Conservation (phyloP, 64 coral and sea anemone species). For the Porites australiensis region DNA sequence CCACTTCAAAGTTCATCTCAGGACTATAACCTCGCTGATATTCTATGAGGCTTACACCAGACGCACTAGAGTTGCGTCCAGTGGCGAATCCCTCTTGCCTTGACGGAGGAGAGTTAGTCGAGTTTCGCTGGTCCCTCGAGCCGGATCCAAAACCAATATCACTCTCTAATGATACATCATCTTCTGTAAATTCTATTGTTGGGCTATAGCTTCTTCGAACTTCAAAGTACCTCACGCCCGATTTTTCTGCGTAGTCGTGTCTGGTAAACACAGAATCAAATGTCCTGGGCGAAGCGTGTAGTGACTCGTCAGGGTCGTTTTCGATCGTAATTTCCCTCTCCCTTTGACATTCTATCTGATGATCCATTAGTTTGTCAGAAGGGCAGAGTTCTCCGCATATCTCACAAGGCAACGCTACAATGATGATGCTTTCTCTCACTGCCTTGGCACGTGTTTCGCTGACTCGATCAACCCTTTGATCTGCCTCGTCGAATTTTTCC, state of each 20-base stretch:
- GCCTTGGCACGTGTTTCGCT: background rate
- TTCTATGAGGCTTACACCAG: background rate
- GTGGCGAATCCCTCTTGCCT: background rate
- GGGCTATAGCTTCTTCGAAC: slow-evolving; percentile 2
- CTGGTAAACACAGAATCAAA: background rate
- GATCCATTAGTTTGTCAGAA: slow-evolving; percentile 36
- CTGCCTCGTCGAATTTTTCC: background rate
- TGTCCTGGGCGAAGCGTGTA: background rate
- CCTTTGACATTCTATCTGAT: slow-evolving; percentile 23
- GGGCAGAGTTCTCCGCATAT: slow-evolving; percentile 53
- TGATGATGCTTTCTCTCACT: background rate
- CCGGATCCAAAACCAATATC: background rate
- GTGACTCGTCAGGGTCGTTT: background rate
- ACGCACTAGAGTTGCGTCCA: background rate
- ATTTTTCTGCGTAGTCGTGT: background rate
- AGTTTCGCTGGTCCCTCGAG: background rate
- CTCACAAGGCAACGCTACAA: slow-evolving; percentile 57
- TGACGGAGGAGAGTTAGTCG: too few species aligned
- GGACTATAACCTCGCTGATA: slow-evolving; percentile 25
- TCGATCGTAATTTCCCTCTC: background rate
- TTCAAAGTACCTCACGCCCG: background rate
- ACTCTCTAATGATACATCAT: background rate
- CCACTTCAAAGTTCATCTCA: background rate
- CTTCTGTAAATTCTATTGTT: slow-evolving; percentile 12
- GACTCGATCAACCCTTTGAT: background rate